phyloP scores from a whole-genome alignment of 2,113 vertebrate species.

The Condylura cristata region DNA sequence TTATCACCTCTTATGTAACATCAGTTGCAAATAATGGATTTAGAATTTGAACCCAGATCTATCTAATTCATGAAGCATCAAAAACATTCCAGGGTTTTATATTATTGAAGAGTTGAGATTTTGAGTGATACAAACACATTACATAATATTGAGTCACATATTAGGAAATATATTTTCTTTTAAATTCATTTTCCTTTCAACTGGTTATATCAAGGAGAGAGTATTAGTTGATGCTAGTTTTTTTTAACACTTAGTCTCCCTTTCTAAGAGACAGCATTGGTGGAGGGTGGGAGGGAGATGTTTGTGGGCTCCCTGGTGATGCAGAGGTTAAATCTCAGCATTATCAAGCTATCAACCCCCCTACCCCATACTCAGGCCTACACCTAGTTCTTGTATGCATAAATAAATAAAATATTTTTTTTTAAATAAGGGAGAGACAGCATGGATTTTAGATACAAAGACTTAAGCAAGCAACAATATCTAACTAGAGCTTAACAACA shows the following conservation, averaged over 20 bases:
- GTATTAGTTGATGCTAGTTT: background rate
- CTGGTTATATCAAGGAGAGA: background rate
- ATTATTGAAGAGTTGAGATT: conserved; percentile 11
- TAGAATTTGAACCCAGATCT: background rate
- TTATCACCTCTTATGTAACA: background rate
- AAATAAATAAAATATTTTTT: too few relatives aligned
- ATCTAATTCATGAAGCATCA: background rate
- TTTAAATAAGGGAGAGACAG: background rate
- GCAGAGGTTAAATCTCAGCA: too few relatives aligned
- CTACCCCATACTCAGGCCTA: too few relatives aligned
- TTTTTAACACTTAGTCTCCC: background rate
- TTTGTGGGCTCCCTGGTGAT: too few relatives aligned
- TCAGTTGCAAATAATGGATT: background rate
- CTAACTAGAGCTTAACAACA: background rate
- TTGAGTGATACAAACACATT: background rate
- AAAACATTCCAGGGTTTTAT: background rate
- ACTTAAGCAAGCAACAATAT: background rate
- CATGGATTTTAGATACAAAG: background rate
- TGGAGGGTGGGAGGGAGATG: too few relatives aligned
- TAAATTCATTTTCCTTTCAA: conserved; percentile 14
- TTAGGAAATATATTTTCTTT: background rate
- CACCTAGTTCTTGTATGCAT: too few relatives aligned
- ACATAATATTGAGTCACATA: conserved; percentile 10
- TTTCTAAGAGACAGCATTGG: background rate
- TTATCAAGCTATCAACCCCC: too few relatives aligned